These are phyloP conservation scores for Lates calcarifer DNA, from an alignment of 2,113 vertebrate species.

Conservation along the genomic window DNA sequence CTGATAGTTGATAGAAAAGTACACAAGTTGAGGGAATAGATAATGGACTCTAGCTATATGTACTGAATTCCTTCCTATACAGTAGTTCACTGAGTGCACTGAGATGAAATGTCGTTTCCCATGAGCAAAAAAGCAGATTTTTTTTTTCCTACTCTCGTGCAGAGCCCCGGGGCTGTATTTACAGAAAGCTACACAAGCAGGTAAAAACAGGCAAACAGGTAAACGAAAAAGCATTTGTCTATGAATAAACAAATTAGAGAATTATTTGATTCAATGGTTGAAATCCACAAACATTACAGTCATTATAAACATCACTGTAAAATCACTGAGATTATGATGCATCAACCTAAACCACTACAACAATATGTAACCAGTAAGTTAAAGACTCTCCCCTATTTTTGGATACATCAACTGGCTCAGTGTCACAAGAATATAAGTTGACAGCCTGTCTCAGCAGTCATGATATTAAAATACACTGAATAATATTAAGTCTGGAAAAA, in stretches of 20 bases:
- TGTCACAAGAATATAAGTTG: background rate
- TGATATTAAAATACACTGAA: constrained; percentile 14
- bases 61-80: background rate
- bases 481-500: background rate
- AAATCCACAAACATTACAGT: too few relatives aligned
- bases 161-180: background rate
- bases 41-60: constrained; percentile 1
- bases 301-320: too few relatives aligned
- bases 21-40: background rate
- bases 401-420: constrained; percentile 3
- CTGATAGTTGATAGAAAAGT: background rate
- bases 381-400: background rate
- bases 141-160: background rate
- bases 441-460: background rate
- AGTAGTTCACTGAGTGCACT: constrained; percentile 6
- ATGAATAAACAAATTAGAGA: background rate
- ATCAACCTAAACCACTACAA: background rate
- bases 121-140: background rate
- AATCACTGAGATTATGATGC: too few relatives aligned
- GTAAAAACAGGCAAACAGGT: background rate
- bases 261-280: background rate
- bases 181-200: background rate
- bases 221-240: background rate
- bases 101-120: constrained; percentile 14
- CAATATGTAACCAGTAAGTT: background rate